Evolutionary conservation across 2,888 invertebrate genomes (phyloP).

Genomic region (Heliconius aoede): DNA sequence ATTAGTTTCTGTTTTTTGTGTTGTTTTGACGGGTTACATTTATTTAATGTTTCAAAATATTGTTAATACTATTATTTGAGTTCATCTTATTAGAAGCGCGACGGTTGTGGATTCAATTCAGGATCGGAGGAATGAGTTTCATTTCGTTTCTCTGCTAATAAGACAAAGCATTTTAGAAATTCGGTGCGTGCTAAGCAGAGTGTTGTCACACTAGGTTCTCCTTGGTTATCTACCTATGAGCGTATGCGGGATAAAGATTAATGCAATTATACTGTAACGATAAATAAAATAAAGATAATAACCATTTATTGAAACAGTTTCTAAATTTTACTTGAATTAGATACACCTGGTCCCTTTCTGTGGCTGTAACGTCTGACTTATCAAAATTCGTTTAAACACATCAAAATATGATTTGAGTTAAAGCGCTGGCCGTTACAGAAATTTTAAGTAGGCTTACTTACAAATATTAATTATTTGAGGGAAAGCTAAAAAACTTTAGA

Average conservation of each 20-base stretch:
- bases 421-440: slow-evolving; percentile 40
- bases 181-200: too few species aligned
- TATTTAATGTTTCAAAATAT: neutral
- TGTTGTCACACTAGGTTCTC: too few species aligned
- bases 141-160: too few species aligned
- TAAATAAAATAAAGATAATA: too few species aligned
- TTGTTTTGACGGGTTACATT: neutral
- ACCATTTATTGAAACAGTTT: neutral
- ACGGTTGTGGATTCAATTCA: neutral
- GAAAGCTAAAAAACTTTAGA: neutral
- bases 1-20: slow-evolving; percentile 16
- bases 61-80: neutral
- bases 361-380: slow-evolving; percentile 14
- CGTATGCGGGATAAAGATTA: too few species aligned
- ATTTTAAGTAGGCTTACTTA: slow-evolving; percentile 39
- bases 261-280: too few species aligned
- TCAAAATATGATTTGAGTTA: slow-evolving; percentile 38
- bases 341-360: slow-evolving; percentile 5
- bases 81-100: neutral
- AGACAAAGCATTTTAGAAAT: too few species aligned
- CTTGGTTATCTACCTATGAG: too few species aligned
- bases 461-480: slow-evolving; percentile 8
- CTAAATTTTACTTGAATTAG: neutral
- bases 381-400: slow-evolving; percentile 39
- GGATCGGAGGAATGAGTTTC: too few species aligned